Conservation (phyloP, 1,140 invertebrate species). For the Myzus persicae region DNA sequence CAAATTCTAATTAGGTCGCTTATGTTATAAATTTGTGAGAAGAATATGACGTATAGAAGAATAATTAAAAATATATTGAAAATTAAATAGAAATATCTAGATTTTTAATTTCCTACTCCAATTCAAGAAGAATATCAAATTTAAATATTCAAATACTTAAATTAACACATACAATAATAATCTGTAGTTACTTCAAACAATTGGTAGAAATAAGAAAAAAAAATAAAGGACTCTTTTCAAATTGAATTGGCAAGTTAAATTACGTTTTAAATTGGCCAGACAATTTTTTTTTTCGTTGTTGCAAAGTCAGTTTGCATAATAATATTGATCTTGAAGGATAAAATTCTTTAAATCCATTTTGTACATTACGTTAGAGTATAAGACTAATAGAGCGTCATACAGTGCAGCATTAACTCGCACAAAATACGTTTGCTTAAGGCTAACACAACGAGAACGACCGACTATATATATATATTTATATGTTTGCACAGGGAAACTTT, state of each 20-base stretch:
- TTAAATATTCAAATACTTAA: neutral
- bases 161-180: neutral
- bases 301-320: neutral
- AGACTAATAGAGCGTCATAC: neutral
- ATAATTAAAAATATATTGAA: neutral
- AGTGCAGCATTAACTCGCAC: neutral
- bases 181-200: neutral
- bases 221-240: neutral
- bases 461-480: neutral
- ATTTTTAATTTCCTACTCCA: neutral
- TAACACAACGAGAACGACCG: neutral
- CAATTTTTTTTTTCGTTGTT: neutral
- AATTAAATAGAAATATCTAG: neutral
- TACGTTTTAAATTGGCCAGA: neutral
- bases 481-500: neutral
- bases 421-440: neutral
- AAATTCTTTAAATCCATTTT: neutral
- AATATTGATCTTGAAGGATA: neutral
- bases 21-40: neutral
- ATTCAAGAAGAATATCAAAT: neutral
- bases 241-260: neutral
- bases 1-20: neutral
- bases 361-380: neutral
- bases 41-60: neutral
- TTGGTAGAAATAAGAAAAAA: neutral